These are phyloP conservation scores for Herpetotheres cachinnans DNA, from an alignment of 2,113 vertebrate species.

Conservation along the genomic window DNA sequence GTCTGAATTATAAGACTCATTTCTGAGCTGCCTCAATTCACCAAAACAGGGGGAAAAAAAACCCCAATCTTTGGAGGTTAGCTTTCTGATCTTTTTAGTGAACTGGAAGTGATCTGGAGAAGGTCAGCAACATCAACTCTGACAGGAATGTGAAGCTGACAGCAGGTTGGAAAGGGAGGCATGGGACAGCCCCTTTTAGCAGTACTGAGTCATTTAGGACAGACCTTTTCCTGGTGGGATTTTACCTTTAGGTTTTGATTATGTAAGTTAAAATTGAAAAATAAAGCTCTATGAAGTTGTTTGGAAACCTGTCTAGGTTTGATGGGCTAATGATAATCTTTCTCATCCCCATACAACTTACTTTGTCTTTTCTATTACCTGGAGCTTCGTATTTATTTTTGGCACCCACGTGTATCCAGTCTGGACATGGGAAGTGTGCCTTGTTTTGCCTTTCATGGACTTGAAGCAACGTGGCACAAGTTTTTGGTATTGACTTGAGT, in stretches of 20 bases:
- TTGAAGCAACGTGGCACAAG: neutral
- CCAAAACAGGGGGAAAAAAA: accelerated
- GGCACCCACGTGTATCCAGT: neutral
- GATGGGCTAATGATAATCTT: neutral
- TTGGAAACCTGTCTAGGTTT: neutral
- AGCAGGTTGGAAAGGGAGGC: neutral
- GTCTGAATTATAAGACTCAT: neutral
- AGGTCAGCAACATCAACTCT: neutral
- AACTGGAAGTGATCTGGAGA: neutral
- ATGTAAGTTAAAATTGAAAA: neutral
- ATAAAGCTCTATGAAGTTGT: neutral
- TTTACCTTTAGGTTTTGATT: neutral
- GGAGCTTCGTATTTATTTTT: neutral
- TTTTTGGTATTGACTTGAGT: neutral
- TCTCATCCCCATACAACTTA: neutral
- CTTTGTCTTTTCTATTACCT: neutral
- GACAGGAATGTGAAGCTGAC: neutral
- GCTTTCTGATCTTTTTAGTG: neutral
- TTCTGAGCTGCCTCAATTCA: neutral
- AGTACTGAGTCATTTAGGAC: neutral
- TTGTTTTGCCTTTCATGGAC: neutral
- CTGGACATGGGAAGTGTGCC: neutral
- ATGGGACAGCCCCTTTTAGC: neutral
- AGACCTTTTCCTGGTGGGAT: neutral
- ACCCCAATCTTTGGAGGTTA: neutral